Evolutionary conservation across 1,140 invertebrate genomes (phyloP), one percentile per base, ranked within the genome.

Genomic region (Tetraneura akinire): DNA sequence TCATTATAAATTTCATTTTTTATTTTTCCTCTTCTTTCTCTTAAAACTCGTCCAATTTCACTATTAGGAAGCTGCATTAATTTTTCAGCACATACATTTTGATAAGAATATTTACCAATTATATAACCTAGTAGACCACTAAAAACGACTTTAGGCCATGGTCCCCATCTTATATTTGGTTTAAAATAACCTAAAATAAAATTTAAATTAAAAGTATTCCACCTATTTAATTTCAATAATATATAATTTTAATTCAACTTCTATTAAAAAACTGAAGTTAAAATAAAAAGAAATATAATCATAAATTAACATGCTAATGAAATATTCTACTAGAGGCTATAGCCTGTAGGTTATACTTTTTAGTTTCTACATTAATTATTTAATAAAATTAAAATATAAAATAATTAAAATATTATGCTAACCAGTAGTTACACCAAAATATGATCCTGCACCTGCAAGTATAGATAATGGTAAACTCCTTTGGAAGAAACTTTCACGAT

Each of bases 61-160:
- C 88, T 89, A 81, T 90, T 87, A 9, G 91, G 91, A 32, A 93
- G 84, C 13, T 88, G 87, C 90, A 94, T 92, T 2, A 94, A 85
- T 85, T 92, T 93, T 81, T 93, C 91, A 6, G 90, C 89, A 84
- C 92, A 93, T 81, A 88, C 89, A 55, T 86, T 84, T 84, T 92
- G 91, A 83, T 93, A 94, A 1, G 92, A 93, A 55, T 93, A 86
- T 86, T 93, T 93, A 5, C 92, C 92, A 1, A 92, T 60, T 83
- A 93, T 89, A 85, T 92, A 93, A 10, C 92, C 92, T n/a, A 91
- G 62, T 11, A 91, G 84, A 26, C 89, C 89, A 21, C 90, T 90
- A 62, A 89, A 84, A 1, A 88, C 84, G 21, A 91, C 88, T 86
- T 92, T 92, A 8, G 91, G 91, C 51, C 87, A 85, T 3, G 91